Evolutionary conservation across 2,888 invertebrate genomes (phyloP).

Genomic region (Ethmia dodecea): DNA sequence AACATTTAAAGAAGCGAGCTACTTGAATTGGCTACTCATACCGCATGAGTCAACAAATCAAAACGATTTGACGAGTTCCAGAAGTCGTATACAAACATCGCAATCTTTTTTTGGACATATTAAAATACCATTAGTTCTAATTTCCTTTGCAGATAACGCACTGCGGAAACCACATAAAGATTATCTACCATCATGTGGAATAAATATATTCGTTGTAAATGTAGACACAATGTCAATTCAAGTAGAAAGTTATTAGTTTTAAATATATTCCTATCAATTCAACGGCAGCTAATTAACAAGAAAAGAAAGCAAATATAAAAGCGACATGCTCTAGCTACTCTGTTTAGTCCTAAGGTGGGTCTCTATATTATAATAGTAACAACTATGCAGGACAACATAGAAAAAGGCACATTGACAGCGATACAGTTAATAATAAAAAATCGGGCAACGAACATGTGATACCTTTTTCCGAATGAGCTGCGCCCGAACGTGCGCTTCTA

Average conservation of each 20-base stretch:
- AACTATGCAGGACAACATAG: slow-evolving; percentile 22
- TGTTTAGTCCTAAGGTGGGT: slow-evolving; percentile 58
- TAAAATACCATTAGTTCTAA: slow-evolving; percentile 14
- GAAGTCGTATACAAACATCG: slow-evolving; percentile 14
- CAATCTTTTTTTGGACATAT: slow-evolving; percentile 1
- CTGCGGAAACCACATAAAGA: too few species aligned
- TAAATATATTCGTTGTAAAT: too few species aligned
- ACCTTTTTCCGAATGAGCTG: slow-evolving; percentile 96
- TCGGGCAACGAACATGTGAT: slow-evolving; percentile 29
- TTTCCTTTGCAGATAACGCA: too few species aligned
- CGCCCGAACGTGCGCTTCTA: slow-evolving; percentile 96
- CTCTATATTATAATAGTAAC: slow-evolving; percentile 25
- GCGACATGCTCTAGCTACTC: slow-evolving; percentile 21
- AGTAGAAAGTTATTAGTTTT: too few species aligned
- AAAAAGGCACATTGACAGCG: slow-evolving; percentile 11
- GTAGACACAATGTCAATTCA: too few species aligned
- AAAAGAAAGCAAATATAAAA: slow-evolving; percentile 4
- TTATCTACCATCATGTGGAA: too few species aligned
- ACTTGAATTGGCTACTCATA: slow-evolving; percentile 9
- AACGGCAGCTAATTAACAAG: too few species aligned
- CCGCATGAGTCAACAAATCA: slow-evolving; percentile 11
- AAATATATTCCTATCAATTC: too few species aligned
- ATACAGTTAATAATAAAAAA: slow-evolving; percentile 1
- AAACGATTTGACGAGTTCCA: slow-evolving; percentile 23
- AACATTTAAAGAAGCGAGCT: slow-evolving; percentile 6